Conservation (phyloP, 2,113 vertebrate genomes). For the Nyctereutes procyonoides region DNA sequence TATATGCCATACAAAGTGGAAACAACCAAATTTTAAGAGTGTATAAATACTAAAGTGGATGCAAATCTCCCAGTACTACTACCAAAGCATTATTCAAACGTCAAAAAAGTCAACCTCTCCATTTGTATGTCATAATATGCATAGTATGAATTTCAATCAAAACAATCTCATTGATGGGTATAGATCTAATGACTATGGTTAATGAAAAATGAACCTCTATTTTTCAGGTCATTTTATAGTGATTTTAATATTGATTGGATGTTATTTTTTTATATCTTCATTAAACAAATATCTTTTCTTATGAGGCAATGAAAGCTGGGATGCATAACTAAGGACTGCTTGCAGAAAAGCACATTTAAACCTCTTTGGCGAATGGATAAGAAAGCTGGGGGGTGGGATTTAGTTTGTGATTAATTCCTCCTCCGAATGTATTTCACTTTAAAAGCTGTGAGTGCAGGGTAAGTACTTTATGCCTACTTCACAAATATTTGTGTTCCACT, state of each 20-base stretch:
- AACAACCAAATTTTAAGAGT: not conserved
- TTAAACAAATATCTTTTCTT: not conserved
- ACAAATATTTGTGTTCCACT: constrained; percentile 8
- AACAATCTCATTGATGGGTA: not conserved
- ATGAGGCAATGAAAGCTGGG: not conserved
- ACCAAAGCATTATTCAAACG: not conserved
- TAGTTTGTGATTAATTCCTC: constrained; percentile 40
- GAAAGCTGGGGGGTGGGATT: constrained; percentile 11
- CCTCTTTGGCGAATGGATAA: not conserved
- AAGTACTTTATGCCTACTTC: not conserved
- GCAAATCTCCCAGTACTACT: not conserved
- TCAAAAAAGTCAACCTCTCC: not conserved
- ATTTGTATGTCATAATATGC: not conserved
- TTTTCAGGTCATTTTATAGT: not conserved
- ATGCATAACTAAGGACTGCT: not conserved
- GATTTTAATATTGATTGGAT: not conserved
- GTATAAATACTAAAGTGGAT: not conserved
- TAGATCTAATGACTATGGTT: not conserved
- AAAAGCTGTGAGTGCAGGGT: not conserved
- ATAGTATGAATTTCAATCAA: constrained; percentile 43
- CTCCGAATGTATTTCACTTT: not conserved
- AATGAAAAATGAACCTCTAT: not conserved
- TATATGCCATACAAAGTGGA: not conserved
- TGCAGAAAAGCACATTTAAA: constrained; percentile 28
- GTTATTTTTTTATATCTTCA: not conserved